Conservation (phyloP, 2,888 invertebrate genomes). For the Lithophane semibrunnea region DNA sequence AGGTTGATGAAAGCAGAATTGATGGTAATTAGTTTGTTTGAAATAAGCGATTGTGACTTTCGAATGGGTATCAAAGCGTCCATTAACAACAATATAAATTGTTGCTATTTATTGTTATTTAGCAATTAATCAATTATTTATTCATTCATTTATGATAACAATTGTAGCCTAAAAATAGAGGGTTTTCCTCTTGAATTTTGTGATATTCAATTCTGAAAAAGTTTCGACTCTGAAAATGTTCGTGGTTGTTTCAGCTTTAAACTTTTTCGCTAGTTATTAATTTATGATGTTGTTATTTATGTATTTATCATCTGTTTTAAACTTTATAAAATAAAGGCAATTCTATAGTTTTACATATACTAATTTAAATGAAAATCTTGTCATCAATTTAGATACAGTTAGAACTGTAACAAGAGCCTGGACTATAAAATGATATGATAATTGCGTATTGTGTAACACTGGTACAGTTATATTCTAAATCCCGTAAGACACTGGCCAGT, state of each 20-base stretch:
- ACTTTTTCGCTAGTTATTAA: neutral
- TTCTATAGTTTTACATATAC: neutral
- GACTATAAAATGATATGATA: constrained; percentile 34
- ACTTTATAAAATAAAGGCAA: neutral
- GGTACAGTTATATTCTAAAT: constrained; percentile 46
- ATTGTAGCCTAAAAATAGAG: neutral
- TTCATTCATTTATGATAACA: neutral
- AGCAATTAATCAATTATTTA: neutral
- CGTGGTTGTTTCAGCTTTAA: neutral
- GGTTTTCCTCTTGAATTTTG: neutral
- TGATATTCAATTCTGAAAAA: neutral
- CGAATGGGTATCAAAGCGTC: neutral
- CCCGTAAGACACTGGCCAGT: constrained; percentile 45
- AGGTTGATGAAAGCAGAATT: constrained; percentile 38
- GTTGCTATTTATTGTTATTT: neutral
- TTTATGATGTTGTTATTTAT: too few species aligned
- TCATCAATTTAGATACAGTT: constrained; percentile 23
- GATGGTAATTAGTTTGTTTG: constrained; percentile 27
- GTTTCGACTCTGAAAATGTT: neutral
- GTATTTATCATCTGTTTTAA: too few species aligned
- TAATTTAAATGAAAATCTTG: neutral
- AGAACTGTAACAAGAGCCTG: constrained; percentile 6
- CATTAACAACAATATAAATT: neutral
- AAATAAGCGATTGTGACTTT: neutral
- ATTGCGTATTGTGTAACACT: constrained; percentile 33